Conservation (phyloP, 2,888 invertebrate species). For the Hemicrepidius hirtus region DNA sequence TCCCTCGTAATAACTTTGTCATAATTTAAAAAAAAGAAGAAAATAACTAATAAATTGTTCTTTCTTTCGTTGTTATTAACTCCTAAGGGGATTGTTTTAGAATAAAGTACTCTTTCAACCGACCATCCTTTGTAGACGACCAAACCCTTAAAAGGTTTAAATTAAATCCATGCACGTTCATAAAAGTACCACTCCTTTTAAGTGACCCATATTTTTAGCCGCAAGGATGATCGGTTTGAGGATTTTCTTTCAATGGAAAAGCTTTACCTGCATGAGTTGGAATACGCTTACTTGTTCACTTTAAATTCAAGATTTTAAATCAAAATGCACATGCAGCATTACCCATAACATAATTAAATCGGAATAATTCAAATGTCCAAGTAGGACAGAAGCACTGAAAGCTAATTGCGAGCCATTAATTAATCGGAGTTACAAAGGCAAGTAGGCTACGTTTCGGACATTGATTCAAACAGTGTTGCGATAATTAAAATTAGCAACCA, state of each 20-base stretch:
- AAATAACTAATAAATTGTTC: too few relatives aligned
- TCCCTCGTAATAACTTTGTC: too few relatives aligned
- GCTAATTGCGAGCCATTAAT: conserved; percentile 25
- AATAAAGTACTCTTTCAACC: too few relatives aligned
- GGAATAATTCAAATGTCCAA: conserved; percentile 3
- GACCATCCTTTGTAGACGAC: too few relatives aligned
- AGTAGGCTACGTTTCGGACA: neutral
- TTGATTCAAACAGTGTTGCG: conserved; percentile 8
- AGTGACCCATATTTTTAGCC: too few relatives aligned
- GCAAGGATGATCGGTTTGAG: too few relatives aligned
- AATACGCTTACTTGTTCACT: neutral
- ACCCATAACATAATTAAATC: neutral
- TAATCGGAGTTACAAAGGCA: conserved; percentile 14
- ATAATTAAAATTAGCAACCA: conserved; percentile 20
- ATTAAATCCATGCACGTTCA: too few relatives aligned
- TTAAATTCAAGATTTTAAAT: neutral
- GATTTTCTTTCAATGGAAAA: neutral
- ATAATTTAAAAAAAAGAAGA: too few relatives aligned
- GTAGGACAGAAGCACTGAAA: conserved; percentile 7
- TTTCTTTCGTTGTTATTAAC: too few relatives aligned
- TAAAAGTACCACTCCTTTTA: too few relatives aligned
- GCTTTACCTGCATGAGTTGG: neutral
- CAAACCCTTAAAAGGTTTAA: too few relatives aligned
- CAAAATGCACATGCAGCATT: neutral
- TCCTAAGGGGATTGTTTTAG: too few relatives aligned